Conservation (phyloP, 2,888 invertebrate species). For the Dryocosmus kuriphilus region DNA sequence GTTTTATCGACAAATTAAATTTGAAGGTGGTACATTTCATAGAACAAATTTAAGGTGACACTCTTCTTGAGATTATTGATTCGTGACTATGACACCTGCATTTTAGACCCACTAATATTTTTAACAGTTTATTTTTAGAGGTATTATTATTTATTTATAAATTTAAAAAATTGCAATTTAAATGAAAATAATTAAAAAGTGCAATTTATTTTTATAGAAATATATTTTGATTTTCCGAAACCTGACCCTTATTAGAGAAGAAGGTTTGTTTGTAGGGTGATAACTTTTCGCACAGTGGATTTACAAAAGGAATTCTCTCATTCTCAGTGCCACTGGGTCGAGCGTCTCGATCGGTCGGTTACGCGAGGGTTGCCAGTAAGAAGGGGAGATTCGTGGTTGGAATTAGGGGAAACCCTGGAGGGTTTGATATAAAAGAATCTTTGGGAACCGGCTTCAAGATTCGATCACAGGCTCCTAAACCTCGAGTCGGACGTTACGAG, state of each 20-base stretch:
- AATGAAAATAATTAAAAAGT: not conserved
- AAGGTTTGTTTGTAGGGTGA: not conserved
- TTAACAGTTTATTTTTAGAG: not conserved
- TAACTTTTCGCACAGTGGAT: constrained; percentile 20
- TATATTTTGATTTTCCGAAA: not conserved
- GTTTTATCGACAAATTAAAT: not conserved
- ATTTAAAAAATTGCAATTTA: not conserved
- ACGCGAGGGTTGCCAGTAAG: constrained; percentile 63
- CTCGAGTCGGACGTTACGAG: constrained; percentile 61
- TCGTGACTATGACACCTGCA: no score
- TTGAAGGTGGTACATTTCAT: not conserved
- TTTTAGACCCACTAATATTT: not conserved
- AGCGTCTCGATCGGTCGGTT: constrained; percentile 52
- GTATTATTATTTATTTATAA: not conserved
- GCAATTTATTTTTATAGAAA: not conserved
- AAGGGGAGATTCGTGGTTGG: constrained; percentile 62
- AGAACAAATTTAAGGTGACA: not conserved
- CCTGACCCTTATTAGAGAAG: not conserved
- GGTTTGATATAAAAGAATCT: constrained; percentile 72
- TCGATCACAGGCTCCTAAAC: constrained; percentile 74
- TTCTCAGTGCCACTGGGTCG: constrained; percentile 44
- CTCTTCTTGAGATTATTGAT: no score
- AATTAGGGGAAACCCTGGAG: constrained; percentile 67
- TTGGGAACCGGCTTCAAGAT: constrained; percentile 76
- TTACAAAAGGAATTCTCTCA: constrained; percentile 34